Evolutionary conservation across 2,888 invertebrate genomes (phyloP).

Genomic region (Lochmaea crataegi): DNA sequence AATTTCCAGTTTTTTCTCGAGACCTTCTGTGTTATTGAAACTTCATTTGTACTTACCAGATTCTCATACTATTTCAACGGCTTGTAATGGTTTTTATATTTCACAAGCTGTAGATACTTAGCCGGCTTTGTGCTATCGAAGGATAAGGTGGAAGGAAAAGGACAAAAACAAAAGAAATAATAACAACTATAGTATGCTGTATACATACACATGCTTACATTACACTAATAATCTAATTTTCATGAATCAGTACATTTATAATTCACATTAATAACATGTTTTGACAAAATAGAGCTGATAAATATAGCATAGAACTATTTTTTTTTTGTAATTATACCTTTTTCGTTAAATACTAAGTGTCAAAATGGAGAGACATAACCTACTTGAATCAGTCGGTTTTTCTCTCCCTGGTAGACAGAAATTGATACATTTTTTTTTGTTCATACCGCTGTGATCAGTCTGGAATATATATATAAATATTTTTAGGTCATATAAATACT

Average conservation of each 20-base stretch:
- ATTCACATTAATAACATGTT: slow-evolving; percentile 57
- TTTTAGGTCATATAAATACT: slow-evolving; percentile 37
- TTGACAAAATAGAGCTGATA: slow-evolving; percentile 64
- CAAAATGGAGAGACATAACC: slow-evolving; percentile 36
- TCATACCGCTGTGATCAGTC: slow-evolving; percentile 40
- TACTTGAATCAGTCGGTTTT: slow-evolving; percentile 19
- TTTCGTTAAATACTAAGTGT: slow-evolving; percentile 44
- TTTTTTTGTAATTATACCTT: slow-evolving; percentile 57
- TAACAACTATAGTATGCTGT: slow-evolving; percentile 62
- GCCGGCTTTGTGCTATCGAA: too few species aligned
- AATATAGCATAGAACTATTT: slow-evolving; percentile 57
- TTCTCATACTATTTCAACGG: too few species aligned
- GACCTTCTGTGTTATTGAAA: too few species aligned
- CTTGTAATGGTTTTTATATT: too few species aligned
- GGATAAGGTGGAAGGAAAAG: slow-evolving; percentile 23
- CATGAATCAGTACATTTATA: slow-evolving; percentile 64
- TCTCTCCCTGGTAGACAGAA: slow-evolving; percentile 35
- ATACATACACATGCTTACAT: slow-evolving; percentile 61
- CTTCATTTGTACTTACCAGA: too few species aligned
- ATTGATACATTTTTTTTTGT: slow-evolving; percentile 32
- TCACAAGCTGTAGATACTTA: too few species aligned
- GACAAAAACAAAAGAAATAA: slow-evolving; percentile 51
- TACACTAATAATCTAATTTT: slow-evolving; percentile 60
- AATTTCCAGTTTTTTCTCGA: too few species aligned
- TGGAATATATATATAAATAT: slow-evolving; percentile 40